Evolutionary conservation across 2,797 vertebrate genomes (phyloP).

Genomic region (Sparus aurata): DNA sequence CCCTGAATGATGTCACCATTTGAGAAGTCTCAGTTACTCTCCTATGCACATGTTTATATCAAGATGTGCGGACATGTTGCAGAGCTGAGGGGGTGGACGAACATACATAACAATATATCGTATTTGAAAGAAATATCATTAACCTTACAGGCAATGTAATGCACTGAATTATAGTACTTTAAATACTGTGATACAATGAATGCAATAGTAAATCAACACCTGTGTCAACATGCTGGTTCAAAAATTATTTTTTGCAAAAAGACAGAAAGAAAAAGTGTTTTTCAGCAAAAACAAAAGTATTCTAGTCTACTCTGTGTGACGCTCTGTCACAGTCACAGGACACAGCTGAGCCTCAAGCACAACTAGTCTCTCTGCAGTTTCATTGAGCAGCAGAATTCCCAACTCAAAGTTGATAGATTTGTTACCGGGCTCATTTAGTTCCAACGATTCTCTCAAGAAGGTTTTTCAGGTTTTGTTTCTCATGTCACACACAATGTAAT

Average conservation of each 20-base stretch:
- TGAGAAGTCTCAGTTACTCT: background rate
- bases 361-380: background rate
- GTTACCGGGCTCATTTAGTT: background rate
- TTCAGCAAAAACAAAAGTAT: background rate
- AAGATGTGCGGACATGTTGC: background rate
- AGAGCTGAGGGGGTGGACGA: background rate
- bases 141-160: background rate
- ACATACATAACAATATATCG: background rate
- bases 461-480: slow-evolving; percentile 14
- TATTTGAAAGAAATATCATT: background rate
- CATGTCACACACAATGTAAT: background rate
- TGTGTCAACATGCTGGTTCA: background rate
- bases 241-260: background rate
- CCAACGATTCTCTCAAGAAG: background rate
- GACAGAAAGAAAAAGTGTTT: background rate
- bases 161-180: background rate
- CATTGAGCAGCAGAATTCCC: background rate
- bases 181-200: background rate
- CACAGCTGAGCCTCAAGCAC: slow-evolving; percentile 18
- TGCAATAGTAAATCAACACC: background rate
- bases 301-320: background rate
- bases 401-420: background rate
- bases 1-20: background rate
- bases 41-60: background rate
- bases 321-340: slow-evolving; percentile 13